phyloP scores from a whole-genome alignment of 2,113 vertebrate species.

The Micromys minutus region DNA sequence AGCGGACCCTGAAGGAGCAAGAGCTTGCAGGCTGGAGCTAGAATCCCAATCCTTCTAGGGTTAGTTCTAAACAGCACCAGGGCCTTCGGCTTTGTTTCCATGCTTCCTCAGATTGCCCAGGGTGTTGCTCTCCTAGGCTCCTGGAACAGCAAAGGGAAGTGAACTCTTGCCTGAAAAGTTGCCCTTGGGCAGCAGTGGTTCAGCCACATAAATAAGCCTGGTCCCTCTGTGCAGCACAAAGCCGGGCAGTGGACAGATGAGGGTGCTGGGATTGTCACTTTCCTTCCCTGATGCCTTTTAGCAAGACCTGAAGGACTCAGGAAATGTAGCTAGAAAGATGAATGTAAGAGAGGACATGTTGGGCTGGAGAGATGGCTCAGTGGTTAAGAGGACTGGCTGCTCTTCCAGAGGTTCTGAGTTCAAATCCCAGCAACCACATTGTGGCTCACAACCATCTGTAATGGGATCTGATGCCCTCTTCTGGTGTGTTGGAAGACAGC shows the following conservation, averaged over 20 bases:
- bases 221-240: background rate
- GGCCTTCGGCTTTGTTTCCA: background rate
- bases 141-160: background rate
- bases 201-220: background rate
- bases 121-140: background rate
- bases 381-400: no score
- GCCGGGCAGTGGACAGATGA: background rate
- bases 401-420: no score
- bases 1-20: background rate
- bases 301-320: background rate
- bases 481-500: no score
- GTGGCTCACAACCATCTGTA: no score
- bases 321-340: constrained; percentile 33
- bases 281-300: constrained; percentile 17
- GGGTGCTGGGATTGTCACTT: background rate
- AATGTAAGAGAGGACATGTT: no score
- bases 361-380: no score
- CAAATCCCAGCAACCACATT: no score
- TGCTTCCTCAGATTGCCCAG: background rate
- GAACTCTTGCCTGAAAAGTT: background rate
- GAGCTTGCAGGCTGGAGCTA: background rate
- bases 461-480: no score
- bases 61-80: background rate
- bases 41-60: background rate
- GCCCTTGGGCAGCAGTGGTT: background rate